phyloP scores from a whole-genome alignment of 2,797 vertebrate genomes.

The Tauraco hartlaubi region DNA sequence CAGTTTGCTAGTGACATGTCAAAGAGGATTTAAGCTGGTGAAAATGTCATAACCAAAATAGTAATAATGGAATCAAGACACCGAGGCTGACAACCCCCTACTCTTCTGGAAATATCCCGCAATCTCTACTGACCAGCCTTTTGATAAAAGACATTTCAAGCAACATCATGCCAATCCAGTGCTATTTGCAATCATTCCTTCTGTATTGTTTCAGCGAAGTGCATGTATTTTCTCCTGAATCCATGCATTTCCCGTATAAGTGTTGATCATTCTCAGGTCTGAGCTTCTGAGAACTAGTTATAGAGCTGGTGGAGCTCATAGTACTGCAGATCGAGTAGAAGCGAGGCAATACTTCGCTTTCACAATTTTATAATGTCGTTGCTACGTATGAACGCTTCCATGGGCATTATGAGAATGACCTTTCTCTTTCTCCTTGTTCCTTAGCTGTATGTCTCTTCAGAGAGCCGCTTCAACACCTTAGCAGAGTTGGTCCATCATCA shows the following conservation, averaged over 20 bases:
- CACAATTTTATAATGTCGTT: accelerated
- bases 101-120: background rate
- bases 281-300: background rate
- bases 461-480: slow-evolving; percentile 97
- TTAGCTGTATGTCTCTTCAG: slow-evolving; percentile 96
- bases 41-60: background rate
- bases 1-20: background rate
- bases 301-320: background rate
- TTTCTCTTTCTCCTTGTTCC: background rate
- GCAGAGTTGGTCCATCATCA: slow-evolving; percentile 98
- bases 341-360: background rate
- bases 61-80: background rate
- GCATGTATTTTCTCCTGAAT: background rate
- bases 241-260: background rate
- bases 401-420: background rate
- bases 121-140: background rate
- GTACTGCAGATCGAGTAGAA: background rate
- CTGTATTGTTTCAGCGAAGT: background rate
- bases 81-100: background rate
- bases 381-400: accelerated
- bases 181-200: background rate
- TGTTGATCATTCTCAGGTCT: background rate
- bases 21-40: background rate
- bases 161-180: background rate
- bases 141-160: background rate